Evolutionary conservation across 1,140 invertebrate genomes (phyloP).

Genomic region (Lordiphosa mommai): DNA sequence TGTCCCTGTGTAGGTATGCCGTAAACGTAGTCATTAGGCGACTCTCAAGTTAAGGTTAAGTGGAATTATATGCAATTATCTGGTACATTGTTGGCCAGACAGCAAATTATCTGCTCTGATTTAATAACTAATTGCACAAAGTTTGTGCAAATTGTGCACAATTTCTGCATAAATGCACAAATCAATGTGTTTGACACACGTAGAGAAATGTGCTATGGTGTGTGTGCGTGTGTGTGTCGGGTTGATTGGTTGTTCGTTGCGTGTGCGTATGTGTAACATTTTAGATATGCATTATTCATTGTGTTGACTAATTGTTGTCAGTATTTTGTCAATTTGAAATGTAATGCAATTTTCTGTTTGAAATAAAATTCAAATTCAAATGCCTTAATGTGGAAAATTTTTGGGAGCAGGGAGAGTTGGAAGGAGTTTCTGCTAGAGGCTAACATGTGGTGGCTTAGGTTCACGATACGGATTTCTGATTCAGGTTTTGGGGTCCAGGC

Average conservation of each 20-base stretch:
- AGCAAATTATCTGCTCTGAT: slow-evolving; percentile 15
- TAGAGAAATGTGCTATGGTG: background rate
- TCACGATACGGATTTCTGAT: too few relatives aligned
- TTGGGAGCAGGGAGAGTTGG: too few relatives aligned
- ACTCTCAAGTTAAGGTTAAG: background rate
- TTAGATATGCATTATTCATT: background rate
- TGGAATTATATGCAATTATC: background rate
- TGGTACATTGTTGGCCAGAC: slow-evolving; percentile 41
- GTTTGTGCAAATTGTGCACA: slow-evolving; percentile 35
- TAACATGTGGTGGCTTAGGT: too few relatives aligned
- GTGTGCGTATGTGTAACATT: slow-evolving; percentile 31
- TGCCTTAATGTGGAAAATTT: too few relatives aligned
- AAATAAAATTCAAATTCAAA: too few relatives aligned
- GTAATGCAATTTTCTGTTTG: too few relatives aligned
- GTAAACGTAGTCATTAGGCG: background rate
- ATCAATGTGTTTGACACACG: slow-evolving; percentile 16
- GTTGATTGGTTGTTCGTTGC: background rate
- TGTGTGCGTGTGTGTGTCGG: too few relatives aligned
- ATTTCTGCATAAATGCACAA: slow-evolving; percentile 53
- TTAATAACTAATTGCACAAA: slow-evolving; percentile 60
- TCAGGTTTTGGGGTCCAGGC: too few relatives aligned
- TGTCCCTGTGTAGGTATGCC: too few relatives aligned
- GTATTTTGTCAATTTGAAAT: too few relatives aligned
- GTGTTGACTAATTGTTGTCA: too few relatives aligned
- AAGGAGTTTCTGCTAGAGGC: too few relatives aligned